These are phyloP conservation scores for Baryphthengus martii DNA, from an alignment of 2,113 vertebrate genomes.

Conservation along the genomic window DNA sequence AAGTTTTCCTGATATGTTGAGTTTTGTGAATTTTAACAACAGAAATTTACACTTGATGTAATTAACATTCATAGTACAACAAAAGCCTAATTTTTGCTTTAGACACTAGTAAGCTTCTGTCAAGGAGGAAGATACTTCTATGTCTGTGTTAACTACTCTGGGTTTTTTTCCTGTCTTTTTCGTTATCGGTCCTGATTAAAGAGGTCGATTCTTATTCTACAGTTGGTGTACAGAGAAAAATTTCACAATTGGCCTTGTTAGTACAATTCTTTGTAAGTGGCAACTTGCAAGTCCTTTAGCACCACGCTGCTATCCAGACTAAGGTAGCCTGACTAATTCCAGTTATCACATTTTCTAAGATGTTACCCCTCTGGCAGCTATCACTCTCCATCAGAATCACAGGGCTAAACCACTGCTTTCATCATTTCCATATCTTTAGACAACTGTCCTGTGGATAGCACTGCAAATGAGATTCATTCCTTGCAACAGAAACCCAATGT, in stretches of 20 bases:
- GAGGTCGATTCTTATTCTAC: neutral
- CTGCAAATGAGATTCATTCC: neutral
- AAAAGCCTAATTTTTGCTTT: neutral
- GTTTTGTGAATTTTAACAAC: neutral
- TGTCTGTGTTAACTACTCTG: neutral
- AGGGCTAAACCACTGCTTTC: neutral
- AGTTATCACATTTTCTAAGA: neutral
- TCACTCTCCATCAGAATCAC: neutral
- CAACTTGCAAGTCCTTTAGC: neutral
- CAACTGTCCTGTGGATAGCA: neutral
- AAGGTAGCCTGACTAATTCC: neutral
- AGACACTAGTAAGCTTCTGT: neutral
- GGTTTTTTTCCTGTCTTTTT: neutral
- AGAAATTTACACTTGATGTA: neutral
- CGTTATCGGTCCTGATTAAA: neutral
- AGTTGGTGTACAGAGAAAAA: neutral
- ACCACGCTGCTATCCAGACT: neutral
- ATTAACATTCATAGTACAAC: neutral
- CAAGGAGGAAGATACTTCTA: neutral
- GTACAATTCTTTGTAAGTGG: neutral
- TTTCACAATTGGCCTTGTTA: neutral
- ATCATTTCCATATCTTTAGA: neutral
- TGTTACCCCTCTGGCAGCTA: neutral
- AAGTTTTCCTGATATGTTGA: neutral
- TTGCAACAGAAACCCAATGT: neutral